Percentiles rank a stretch among this genome's conserved stretches.
These are phyloP conservation scores for Aspiorhynchus laticeps DNA, from an alignment of 2,113 vertebrate genomes.

Conservation along the genomic window DNA sequence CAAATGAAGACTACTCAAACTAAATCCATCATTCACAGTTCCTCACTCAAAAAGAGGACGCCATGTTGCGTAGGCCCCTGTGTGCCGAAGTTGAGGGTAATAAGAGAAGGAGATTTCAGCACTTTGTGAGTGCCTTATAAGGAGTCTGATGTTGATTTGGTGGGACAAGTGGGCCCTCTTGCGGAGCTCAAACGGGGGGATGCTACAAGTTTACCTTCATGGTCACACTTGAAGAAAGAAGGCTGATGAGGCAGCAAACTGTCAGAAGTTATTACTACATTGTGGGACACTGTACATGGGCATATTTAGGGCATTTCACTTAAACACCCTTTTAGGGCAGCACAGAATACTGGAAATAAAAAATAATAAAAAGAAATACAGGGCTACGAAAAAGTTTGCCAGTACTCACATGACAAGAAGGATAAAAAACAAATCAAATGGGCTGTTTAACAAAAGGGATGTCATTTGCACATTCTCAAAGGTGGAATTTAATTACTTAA, in stretches of 20 bases:
- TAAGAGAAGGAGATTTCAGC: neutral
- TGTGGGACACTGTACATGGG: neutral
- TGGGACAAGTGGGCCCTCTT: conserved; percentile 12
- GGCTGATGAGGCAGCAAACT: neutral
- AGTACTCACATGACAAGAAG: neutral
- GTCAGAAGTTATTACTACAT: neutral
- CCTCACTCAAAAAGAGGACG: neutral
- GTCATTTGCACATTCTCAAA: neutral
- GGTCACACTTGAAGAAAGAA: conserved; percentile 18
- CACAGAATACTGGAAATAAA: neutral
- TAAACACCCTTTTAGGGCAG: neutral
- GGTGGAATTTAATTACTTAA: neutral
- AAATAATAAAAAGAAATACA: neutral
- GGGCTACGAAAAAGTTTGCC: neutral
- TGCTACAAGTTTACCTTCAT: conserved; percentile 9
- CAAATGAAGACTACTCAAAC: neutral
- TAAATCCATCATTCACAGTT: conserved; percentile 15
- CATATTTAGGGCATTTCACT: neutral
- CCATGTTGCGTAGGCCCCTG: neutral
- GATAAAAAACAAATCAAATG: neutral
- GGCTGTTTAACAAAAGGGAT: neutral
- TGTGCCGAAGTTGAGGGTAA: neutral
- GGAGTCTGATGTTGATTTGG: conserved; percentile 45
- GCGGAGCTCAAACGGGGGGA: neutral
- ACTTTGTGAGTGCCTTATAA: conserved; percentile 45